Conservation (phyloP, 2,888 invertebrate genomes). For the Dryadula phaetusa region DNA sequence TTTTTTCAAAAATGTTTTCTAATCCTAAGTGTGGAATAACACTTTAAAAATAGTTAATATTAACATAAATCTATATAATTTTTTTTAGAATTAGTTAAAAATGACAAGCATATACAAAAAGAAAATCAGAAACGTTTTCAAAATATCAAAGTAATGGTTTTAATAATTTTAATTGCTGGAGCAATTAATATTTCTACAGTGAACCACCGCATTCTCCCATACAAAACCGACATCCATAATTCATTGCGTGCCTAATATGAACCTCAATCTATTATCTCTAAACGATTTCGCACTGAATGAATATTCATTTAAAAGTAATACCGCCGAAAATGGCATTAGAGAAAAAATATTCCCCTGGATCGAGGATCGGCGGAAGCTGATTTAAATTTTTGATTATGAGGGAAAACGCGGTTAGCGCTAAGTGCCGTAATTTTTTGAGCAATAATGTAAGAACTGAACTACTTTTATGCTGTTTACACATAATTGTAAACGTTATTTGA, state of each 20-base stretch:
- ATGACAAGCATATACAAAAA: too few species aligned
- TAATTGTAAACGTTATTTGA: neutral
- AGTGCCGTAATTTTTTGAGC: slow-evolving; percentile 63
- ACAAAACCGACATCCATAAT: slow-evolving; percentile 71
- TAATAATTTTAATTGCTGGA: slow-evolving; percentile 38
- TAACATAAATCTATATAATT: too few species aligned
- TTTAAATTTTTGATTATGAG: slow-evolving; percentile 81
- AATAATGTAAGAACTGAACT: slow-evolving; percentile 31
- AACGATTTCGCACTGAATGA: slow-evolving; percentile 81
- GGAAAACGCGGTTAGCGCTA: slow-evolving; percentile 60
- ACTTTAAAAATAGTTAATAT: too few species aligned
- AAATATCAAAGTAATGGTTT: too few species aligned
- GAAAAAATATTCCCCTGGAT: slow-evolving; percentile 68
- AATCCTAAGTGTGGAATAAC: too few species aligned
- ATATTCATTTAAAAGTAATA: slow-evolving; percentile 82
- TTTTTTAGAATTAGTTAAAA: too few species aligned
- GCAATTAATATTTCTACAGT: slow-evolving; percentile 45
- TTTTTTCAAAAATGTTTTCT: too few species aligned
- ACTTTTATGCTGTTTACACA: neutral
- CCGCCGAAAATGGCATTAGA: slow-evolving; percentile 77
- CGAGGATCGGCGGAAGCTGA: slow-evolving; percentile 64
- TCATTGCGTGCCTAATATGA: slow-evolving; percentile 75
- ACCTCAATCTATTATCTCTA: slow-evolving; percentile 81
- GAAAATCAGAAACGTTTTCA: too few species aligned
- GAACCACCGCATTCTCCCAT: slow-evolving; percentile 61